phyloP scores from a whole-genome alignment of 2,797 vertebrate genomes.

The Pithecia hirsuta region DNA sequence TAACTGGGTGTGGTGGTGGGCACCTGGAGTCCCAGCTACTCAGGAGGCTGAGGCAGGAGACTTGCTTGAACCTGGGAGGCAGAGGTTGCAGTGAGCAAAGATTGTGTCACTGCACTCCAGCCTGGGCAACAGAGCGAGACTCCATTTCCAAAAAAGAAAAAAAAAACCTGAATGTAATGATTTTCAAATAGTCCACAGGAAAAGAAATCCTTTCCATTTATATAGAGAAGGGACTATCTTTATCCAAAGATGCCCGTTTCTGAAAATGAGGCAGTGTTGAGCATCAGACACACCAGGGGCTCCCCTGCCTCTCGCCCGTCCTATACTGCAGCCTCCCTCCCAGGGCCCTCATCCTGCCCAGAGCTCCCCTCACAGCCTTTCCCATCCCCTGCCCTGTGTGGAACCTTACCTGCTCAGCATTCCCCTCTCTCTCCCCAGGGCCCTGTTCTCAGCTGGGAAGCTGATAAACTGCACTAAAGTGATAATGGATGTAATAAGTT shows the following conservation, averaged over 20 bases:
- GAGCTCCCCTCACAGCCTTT: not conserved
- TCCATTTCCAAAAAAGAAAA: not conserved
- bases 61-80: not conserved
- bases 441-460: conserved; percentile 65
- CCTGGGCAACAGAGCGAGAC: not conserved
- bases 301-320: not conserved
- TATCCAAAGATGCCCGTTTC: not conserved
- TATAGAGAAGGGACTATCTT: not conserved
- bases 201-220: not conserved
- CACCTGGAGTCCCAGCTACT: not conserved
- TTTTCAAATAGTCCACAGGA: not conserved
- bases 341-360: not conserved
- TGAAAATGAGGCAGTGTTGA: not conserved
- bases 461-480: conserved; percentile 62
- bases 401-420: not conserved
- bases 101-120: not conserved
- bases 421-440: conserved; percentile 9
- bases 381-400: not conserved
- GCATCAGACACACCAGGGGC: not conserved
- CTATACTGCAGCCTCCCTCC: not conserved
- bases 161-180: not conserved
- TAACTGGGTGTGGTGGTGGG: not conserved
- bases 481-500: conserved; percentile 76
- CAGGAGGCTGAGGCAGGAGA: too few species aligned
- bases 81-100: not conserved